Evolutionary conservation across 37 sponge, comb jelly and placozoan genomes (phyloP).

Genomic region (Halichondria panicea): DNA sequence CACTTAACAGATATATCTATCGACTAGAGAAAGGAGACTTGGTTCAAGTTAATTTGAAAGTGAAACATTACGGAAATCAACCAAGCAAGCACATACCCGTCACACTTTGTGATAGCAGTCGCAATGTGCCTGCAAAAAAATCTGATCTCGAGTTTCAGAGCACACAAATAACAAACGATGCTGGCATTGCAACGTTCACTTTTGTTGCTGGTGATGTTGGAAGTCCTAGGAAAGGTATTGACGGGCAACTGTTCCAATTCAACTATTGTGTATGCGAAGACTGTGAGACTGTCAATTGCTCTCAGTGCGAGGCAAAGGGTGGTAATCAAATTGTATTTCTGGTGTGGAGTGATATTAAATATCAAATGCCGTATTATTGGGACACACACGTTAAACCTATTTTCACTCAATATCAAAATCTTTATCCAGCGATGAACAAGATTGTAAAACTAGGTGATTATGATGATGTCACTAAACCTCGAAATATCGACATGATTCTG

Average conservation of each 20-base stretch:
- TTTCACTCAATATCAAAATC: conserved; percentile 32
- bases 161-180: no score
- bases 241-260: conserved; percentile 56
- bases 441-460: conserved; percentile 52
- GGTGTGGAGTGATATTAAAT: neutral
- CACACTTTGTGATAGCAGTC: no score
- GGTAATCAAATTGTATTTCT: neutral
- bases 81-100: no score
- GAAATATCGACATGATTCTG: conserved; percentile 20
- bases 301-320: neutral
- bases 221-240: no score
- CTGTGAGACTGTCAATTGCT: neutral
- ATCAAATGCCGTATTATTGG: conserved; percentile 20
- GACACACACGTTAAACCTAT: conserved; percentile 42
- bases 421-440: conserved; percentile 44
- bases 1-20: no score
- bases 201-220: no score
- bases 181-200: no score
- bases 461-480: conserved; percentile 10
- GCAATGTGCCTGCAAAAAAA: no score
- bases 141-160: no score
- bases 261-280: conserved; percentile 17
- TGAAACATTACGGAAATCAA: no score
- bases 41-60: no score
- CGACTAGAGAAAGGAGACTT: no score